phyloP scores from a whole-genome alignment of 30 jellyfish, hydroid and myxozoan genomes.

The Nemopilema nomurai region DNA sequence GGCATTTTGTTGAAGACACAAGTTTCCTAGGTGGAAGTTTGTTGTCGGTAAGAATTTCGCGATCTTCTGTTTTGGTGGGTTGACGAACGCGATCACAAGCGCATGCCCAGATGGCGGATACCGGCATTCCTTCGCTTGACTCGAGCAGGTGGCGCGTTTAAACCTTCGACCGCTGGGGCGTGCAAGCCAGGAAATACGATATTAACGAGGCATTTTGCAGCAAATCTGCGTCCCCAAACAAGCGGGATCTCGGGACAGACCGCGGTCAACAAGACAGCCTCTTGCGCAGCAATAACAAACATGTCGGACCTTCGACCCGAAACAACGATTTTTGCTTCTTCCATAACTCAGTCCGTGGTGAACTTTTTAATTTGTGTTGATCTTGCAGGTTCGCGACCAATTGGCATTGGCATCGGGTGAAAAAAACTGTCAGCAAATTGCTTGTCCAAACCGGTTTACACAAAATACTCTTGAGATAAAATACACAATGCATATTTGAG shows the following conservation, averaged over 20 bases:
- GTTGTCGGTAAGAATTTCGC: background rate
- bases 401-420: too few species aligned
- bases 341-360: too few species aligned
- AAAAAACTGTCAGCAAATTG: too few species aligned
- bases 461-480: too few species aligned
- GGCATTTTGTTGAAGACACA: background rate
- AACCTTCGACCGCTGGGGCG: constrained; percentile 41
- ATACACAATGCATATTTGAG: too few species aligned
- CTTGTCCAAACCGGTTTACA: too few species aligned
- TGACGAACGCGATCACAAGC: background rate
- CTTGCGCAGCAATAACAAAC: background rate
- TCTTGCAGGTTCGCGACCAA: background rate
- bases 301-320: background rate
- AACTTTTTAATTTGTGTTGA: too few species aligned
- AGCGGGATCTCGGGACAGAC: background rate
- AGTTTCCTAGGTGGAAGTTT: background rate
- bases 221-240: constrained; percentile 6
- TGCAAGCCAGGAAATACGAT: constrained; percentile 42
- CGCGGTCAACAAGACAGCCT: background rate
- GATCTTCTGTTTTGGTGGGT: background rate
- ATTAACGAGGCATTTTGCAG: constrained; percentile 22
- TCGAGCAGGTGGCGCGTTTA: constrained; percentile 49
- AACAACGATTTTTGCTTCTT: background rate
- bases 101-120: constrained; percentile 25
- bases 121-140: background rate